Evolutionary conservation across 2,888 invertebrate genomes (phyloP).

Genomic region (Ectemnius cavifrons): DNA sequence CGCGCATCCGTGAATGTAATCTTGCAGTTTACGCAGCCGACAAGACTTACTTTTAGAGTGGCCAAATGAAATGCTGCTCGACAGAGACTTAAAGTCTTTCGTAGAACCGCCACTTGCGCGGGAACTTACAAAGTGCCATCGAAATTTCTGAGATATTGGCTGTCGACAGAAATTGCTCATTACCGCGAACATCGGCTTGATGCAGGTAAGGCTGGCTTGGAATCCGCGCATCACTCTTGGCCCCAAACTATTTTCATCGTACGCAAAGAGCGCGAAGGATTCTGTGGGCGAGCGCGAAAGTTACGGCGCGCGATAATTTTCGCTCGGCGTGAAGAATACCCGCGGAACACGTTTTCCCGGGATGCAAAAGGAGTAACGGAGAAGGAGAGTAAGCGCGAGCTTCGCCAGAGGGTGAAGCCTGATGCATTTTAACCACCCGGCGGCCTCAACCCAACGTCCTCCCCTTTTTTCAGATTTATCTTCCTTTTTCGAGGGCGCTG

Average conservation of each 20-base stretch:
- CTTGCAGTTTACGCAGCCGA: no score
- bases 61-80: no score
- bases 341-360: slow-evolving; percentile 8
- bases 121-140: no score
- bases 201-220: slow-evolving; percentile 20
- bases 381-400: not conserved
- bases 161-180: slow-evolving; percentile 50
- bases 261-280: slow-evolving; percentile 41
- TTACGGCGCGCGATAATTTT: slow-evolving; percentile 57
- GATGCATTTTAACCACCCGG: slow-evolving; percentile 57
- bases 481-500: slow-evolving; percentile 47
- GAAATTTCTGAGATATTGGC: not conserved
- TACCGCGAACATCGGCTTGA: slow-evolving; percentile 34
- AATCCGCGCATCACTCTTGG: slow-evolving; percentile 46
- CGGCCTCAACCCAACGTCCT: slow-evolving; percentile 10
- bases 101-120: no score
- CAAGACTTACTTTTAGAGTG: no score
- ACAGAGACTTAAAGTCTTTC: no score
- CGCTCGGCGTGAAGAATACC: slow-evolving; percentile 53
- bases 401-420: slow-evolving; percentile 25
- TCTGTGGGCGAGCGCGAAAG: slow-evolving; percentile 40
- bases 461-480: slow-evolving; percentile 53
- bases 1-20: no score
- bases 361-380: slow-evolving; percentile 17
- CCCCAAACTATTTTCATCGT: slow-evolving; percentile 42